These are phyloP conservation scores for Characodon lateralis DNA, from an alignment of 2,797 vertebrate genomes.

Conservation along the genomic window DNA sequence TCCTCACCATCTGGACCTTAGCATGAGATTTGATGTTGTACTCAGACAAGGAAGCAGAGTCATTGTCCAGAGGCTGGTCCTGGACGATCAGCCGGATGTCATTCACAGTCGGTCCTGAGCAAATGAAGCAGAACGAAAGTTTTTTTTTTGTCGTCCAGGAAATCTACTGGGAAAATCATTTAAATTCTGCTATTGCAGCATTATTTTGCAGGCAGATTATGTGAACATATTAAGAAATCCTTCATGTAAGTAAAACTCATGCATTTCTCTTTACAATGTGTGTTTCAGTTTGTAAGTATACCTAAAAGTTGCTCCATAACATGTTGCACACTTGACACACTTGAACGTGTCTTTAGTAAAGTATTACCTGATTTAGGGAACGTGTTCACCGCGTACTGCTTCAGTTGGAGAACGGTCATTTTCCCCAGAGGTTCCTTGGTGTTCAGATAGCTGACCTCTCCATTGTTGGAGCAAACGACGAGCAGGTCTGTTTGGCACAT, in stretches of 20 bases:
- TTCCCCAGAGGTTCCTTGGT: not conserved
- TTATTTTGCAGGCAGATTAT: not conserved
- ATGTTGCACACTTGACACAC: not conserved
- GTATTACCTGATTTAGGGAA: slow-evolving; percentile 12
- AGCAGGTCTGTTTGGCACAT: not conserved
- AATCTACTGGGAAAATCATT: not conserved
- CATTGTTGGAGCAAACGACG: not conserved
- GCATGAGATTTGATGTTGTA: not conserved
- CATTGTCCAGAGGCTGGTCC: not conserved
- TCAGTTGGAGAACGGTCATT: not conserved
- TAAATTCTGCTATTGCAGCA: not conserved
- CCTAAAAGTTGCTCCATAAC: not conserved
- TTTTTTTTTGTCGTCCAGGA: not conserved
- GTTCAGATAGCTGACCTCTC: not conserved
- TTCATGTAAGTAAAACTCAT: not conserved
- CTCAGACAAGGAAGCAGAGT: not conserved
- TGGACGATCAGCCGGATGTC: not conserved
- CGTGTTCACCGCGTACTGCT: not conserved
- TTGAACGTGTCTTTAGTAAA: not conserved
- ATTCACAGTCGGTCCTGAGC: not conserved
- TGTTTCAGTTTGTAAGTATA: not conserved
- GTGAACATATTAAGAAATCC: not conserved
- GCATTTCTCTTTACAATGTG: no score
- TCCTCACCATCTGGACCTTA: not conserved
- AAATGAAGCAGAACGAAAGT: not conserved